Base-by-base conservation (phyloP, 2,113 vertebrate species). In the Gavia stellata region DNA sequence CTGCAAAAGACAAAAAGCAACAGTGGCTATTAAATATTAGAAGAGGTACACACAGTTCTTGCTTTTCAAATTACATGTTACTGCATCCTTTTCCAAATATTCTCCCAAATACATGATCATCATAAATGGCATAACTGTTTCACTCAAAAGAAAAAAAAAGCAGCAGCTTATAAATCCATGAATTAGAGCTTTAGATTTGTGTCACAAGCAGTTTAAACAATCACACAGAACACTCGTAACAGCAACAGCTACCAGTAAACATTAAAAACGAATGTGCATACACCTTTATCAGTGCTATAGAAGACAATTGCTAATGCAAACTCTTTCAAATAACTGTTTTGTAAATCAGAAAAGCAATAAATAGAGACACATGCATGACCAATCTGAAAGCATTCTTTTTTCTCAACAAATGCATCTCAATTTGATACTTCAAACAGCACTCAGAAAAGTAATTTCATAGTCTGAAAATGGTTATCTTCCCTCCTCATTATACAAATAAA, bases 1-100 rank as follows among this genome's bases (percentile, higher is more conserved):
- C 99, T 99, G 97, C 81, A 96, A 80, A 94, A 97, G 58, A 91
- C 40, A 94, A 95, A 79, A 80, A 86, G 4, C 67, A 52, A 77
- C 17, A 80, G 28, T 17, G 42, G 58, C 17, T 47, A 82, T 47
- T 59, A 93, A 79, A 84, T 52, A 92, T 31, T 23, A 94, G 58
- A 83, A 86, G 34, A n/a, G 21, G 8, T 31, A 58, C 5, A 67
- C 14, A 62, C 1, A 4, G 62, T n/a, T 91, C 36, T 86, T 5
- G 3, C 12, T 81, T 34, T 91, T 70, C 29, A 84, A 71, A 55
- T 52, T 81, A 31, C 24, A 34, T 14, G 21, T 17, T 56, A 83
- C 31, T 47, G 66, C 13, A 56, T 23, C 28, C 25, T 78, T 84
- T 84, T 45, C 53, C 74, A 77, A 72, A 56, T 44, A 79, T 18